A percentile compares a stretch with the other conserved stretches of the same genome.
Conservation (phyloP, 2,797 vertebrate genomes). For the Rhincodon typus region DNA sequence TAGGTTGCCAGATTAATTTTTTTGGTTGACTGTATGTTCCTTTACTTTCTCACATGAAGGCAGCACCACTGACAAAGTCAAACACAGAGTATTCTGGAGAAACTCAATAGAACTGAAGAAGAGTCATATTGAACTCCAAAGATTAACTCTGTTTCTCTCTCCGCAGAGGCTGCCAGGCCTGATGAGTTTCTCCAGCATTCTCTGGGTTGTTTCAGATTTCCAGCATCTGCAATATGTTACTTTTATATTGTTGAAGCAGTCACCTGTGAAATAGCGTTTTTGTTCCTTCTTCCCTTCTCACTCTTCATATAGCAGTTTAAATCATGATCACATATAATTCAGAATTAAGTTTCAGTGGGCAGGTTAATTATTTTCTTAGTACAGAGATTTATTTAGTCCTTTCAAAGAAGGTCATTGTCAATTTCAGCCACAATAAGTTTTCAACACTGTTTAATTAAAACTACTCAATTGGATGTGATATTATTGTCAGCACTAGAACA, state of each 20-base stretch:
- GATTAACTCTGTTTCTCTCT: too few species aligned
- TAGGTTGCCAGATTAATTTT: not conserved
- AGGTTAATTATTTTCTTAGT: not conserved
- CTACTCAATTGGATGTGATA: not conserved
- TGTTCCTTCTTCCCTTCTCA: not conserved
- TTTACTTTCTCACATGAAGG: not conserved
- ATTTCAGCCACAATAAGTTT: not conserved
- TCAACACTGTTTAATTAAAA: not conserved
- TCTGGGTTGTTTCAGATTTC: too few species aligned
- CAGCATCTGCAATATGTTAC: too few species aligned
- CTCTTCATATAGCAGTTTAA: not conserved
- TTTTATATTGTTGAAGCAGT: not conserved
- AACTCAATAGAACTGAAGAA: too few species aligned
- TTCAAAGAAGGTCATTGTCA: not conserved
- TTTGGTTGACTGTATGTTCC: not conserved
- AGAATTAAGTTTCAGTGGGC: not conserved
- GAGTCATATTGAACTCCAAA: too few species aligned
- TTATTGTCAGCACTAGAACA: not conserved
- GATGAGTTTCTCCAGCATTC: too few species aligned
- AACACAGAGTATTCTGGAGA: too few species aligned
- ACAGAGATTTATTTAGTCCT: not conserved
- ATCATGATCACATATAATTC: not conserved
- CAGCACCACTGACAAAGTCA: too few species aligned
- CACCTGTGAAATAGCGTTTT: not conserved
- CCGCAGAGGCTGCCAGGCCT: too few species aligned